Base-by-base conservation (phyloP, 2,797 vertebrate genomes). In the Tadarida brasiliensis region DNA sequence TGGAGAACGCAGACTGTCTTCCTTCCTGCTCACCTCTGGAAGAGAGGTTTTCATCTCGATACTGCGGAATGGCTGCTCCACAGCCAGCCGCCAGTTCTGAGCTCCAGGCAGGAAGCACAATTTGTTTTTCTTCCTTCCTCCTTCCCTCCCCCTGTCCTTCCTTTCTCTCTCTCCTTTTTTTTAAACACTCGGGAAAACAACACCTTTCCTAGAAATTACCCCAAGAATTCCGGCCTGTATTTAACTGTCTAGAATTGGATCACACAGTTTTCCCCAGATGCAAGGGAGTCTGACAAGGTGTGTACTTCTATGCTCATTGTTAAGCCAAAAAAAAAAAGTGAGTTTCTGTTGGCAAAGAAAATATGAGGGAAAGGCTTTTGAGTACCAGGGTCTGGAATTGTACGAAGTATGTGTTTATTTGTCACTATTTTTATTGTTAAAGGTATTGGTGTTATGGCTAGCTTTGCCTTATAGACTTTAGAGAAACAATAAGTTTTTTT, bases 151-250 rank as follows among this genome's bases (percentile, higher is more conserved):
- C 7, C 20, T 1, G 3, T 3, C 16, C 17, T 7, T 9, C 9
- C 39, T n/a, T 11, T 22, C 1, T 30, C 15, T 47, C 30, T 5
- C 1, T 30, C 7, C 2, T 2, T 2, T 61, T 35, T 39, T 65
- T 47, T 30, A 22, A 12, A 12, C 11, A n/a, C 61, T 73, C 11
- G 73, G 33, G 12, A 63, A 92, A 81, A 71, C 15, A 89, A 19
- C 80, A 87, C 22, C 35, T 94, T 54, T 87, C 44, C 57, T 61
- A 35, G 78, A 91, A 93, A 91, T 8, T 0, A 33, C 20, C 20
- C 30, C 19, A 82, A 94, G 49, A 90, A 85, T 71, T 85, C 85
- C 33, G 80, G 4, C 19, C 17, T 65, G 44, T 39, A 30, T 84
- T 82, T 92, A 86, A 26, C 30, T 85, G 20, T 35, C 30, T 59